phyloP scores from a whole-genome alignment of 2,797 vertebrate genomes.

The Heliangelus exortis region DNA sequence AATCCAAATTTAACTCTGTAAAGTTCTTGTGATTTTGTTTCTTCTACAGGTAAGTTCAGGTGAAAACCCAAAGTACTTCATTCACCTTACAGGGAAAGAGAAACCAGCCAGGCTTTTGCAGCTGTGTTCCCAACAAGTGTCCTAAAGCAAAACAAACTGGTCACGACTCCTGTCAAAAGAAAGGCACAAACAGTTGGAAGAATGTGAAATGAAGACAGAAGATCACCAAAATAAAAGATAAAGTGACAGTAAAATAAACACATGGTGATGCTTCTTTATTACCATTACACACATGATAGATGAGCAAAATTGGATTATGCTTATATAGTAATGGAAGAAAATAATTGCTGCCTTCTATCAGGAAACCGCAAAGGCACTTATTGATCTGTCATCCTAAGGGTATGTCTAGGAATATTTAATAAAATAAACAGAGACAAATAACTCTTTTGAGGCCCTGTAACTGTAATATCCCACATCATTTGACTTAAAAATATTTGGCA shows the following conservation, averaged over 20 bases:
- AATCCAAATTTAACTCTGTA: neutral
- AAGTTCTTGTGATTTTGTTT: neutral
- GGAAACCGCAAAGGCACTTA: constrained; percentile 81
- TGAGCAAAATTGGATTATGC: constrained; percentile 77
- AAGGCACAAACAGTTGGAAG: constrained; percentile 24
- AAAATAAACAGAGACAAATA: constrained; percentile 82
- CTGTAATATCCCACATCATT: constrained; percentile 60
- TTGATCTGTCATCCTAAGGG: constrained; percentile 78
- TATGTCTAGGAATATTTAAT: constrained; percentile 78
- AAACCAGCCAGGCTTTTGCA: constrained; percentile 57
- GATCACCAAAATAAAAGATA: constrained; percentile 56
- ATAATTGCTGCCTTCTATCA: constrained; percentile 82
- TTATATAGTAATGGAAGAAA: constrained; percentile 82
- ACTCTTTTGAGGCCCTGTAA: constrained; percentile 66
- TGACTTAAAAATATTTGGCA: constrained; percentile 62
- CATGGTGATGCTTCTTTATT: constrained; percentile 71
- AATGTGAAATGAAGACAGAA: constrained; percentile 65
- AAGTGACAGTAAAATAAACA: constrained; percentile 73
- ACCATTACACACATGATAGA: constrained; percentile 75
- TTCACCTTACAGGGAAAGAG: constrained; percentile 43
- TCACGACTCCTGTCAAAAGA: constrained; percentile 22
- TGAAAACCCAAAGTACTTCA: neutral
- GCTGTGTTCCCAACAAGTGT: neutral
- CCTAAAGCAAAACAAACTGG: constrained; percentile 37
- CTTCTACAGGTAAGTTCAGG: neutral